Conservation (phyloP, 2,888 invertebrate species). For the Caradrina clavipalpis region DNA sequence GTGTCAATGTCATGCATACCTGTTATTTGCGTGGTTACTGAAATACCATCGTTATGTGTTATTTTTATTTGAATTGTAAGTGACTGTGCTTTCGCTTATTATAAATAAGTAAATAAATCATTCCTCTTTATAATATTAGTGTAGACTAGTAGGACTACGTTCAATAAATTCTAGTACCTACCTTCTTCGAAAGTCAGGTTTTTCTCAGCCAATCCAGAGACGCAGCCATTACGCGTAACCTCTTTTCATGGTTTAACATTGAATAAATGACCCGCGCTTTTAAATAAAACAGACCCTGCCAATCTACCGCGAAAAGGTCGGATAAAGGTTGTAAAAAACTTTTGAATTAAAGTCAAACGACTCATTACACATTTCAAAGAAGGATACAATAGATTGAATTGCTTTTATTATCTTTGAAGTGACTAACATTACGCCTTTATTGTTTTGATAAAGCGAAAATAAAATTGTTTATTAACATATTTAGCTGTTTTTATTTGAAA, state of each 20-base stretch:
- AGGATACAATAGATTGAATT: constrained; percentile 29
- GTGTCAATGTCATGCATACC: no score
- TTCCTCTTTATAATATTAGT: no score
- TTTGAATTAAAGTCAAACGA: constrained; percentile 53
- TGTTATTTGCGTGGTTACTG: no score
- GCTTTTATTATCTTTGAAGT: constrained; percentile 24
- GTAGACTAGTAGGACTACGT: background rate
- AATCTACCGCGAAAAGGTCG: constrained; percentile 48
- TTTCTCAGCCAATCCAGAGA: constrained; percentile 36
- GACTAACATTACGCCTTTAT: background rate
- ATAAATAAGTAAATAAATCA: no score
- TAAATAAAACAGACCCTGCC: constrained; percentile 55
- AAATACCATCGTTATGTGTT: no score
- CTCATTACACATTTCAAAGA: constrained; percentile 46
- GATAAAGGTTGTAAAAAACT: constrained; percentile 50
- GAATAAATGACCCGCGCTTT: constrained; percentile 48
- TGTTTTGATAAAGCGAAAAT: no score
- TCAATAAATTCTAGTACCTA: constrained; percentile 17
- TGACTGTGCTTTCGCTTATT: no score
- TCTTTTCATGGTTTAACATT: constrained; percentile 35
- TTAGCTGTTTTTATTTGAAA: no score
- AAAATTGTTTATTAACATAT: no score
- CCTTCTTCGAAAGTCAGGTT: constrained; percentile 18
- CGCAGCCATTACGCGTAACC: constrained; percentile 31
- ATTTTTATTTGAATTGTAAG: no score